Evolutionary conservation across 2,113 vertebrate species (phyloP), one percentile per base, ranked within the genome.

Genomic region (Trogon surrucura): DNA sequence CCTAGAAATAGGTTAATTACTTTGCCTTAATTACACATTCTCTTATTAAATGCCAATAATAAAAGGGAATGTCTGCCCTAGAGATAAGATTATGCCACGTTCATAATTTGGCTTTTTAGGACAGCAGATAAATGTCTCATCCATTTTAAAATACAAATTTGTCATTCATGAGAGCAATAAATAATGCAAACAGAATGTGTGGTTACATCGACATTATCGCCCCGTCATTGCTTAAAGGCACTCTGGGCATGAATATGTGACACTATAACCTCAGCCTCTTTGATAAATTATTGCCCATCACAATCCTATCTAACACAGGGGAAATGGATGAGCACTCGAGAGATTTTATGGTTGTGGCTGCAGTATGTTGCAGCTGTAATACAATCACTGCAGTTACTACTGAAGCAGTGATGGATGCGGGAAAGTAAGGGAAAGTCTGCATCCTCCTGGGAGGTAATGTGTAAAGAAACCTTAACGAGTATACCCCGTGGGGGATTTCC

Each of bases 161-260:
- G 82, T 94, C 90, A 93, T 96, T 97, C 91, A 92, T 74, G 77
- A 96, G 80, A 54, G 88, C 36, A 93, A 93, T 96, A 96, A 97
- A 94, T 97, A 96, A 96, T 94, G 92, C 92, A 96, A 95, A 93
- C 48, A 41, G 61, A 69, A 88, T 72, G 60, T 71, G 93, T 94
- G 85, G 88, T 84, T 96, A 92, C 79, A 84, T 26, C 91, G 96
- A 94, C 95, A 90, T 93, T 96, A 95, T 94, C 96, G 94, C 85
- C 95, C 93, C 13, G 1, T 78, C 36, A 10, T 19, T 85, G 82
- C 70, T 82, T 74, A 79, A 85, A 82, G 88, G 66, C 88, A 89
- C 51, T 62, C 83, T 9, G 9, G 88, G 75, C 92, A 91, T 18
- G 38, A 92, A 78, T 86, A 57, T 79, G 93, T 86, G 60, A 81